Conservation (phyloP, 2,113 vertebrate genomes). For the Chaetorhynchus papuensis region DNA sequence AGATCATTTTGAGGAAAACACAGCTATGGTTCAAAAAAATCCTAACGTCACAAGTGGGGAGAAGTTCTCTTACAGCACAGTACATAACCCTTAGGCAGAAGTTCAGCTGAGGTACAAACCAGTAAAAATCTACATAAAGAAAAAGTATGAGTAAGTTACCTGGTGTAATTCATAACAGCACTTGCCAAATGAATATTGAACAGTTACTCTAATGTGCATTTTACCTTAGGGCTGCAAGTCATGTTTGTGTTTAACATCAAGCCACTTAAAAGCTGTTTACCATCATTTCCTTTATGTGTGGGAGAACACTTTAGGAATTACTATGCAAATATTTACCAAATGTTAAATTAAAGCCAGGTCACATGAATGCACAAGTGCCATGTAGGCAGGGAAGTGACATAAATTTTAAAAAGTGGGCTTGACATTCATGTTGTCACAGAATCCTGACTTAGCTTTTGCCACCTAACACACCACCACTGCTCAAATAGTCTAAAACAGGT, state of each 20-base stretch:
- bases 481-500: background rate
- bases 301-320: constrained; percentile 52
- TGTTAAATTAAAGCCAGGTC: constrained; percentile 59
- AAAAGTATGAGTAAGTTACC: background rate
- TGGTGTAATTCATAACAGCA: background rate
- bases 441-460: background rate
- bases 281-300: constrained; percentile 54
- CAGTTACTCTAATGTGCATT: constrained; percentile 11
- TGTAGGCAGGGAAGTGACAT: background rate
- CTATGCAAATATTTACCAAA: constrained; percentile 67
- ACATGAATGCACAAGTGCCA: constrained; percentile 21
- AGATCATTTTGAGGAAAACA: background rate
- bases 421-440: background rate
- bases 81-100: background rate
- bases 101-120: background rate
- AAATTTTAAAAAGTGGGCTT: background rate
- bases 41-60: background rate
- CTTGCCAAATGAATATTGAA: constrained; percentile 57
- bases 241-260: constrained; percentile 60
- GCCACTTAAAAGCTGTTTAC: constrained; percentile 61
- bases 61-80: background rate
- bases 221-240: constrained; percentile 58
- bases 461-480: background rate
- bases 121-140: background rate
- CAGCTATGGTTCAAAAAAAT: background rate